Evolutionary conservation across 2,888 invertebrate species (phyloP).

Genomic region (Zygaena filipendulae): DNA sequence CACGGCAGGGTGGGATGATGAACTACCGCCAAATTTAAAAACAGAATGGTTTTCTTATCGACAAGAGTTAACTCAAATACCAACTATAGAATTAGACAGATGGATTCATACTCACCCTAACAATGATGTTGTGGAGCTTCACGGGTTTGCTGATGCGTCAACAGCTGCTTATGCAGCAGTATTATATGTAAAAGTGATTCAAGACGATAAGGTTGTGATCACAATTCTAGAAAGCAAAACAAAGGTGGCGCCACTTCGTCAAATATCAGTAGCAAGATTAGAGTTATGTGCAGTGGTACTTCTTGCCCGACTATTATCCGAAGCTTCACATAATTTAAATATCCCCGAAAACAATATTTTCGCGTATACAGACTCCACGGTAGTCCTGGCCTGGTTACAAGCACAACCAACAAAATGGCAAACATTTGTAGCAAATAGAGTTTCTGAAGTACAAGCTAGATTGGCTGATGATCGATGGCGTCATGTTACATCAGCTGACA

Average conservation of each 20-base stretch:
- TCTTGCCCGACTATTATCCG: slow-evolving; percentile 10
- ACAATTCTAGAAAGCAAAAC: too few species aligned
- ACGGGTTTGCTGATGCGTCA: slow-evolving; percentile 16
- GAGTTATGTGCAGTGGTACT: slow-evolving; percentile 2
- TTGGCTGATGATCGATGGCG: too few species aligned
- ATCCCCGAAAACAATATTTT: slow-evolving; percentile 11
- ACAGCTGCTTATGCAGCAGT: slow-evolving; percentile 15
- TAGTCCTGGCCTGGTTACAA: slow-evolving; percentile 11
- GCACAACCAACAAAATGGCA: slow-evolving; percentile 12
- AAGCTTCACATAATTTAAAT: slow-evolving; percentile 16
- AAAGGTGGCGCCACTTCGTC: too few species aligned
- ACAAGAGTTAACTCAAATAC: too few species aligned
- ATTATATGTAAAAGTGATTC: slow-evolving; percentile 10
- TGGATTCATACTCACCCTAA: slow-evolving; percentile 6
- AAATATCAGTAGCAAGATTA: too few species aligned
- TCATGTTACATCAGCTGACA: too few species aligned
- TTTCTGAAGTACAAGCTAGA: slow-evolving; percentile 11
- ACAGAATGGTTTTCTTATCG: slow-evolving; percentile 15
- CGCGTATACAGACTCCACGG: slow-evolving; percentile 12
- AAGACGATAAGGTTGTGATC: slow-evolving; percentile 7
- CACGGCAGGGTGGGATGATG: too few species aligned
- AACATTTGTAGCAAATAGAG: slow-evolving; percentile 14
- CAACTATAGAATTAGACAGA: slow-evolving; percentile 4
- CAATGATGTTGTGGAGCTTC: slow-evolving; percentile 11
- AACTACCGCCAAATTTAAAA: slow-evolving; percentile 3